These are phyloP conservation scores for Siniperca undulata DNA, from an alignment of 2,797 vertebrate genomes.

Conservation along the genomic window DNA sequence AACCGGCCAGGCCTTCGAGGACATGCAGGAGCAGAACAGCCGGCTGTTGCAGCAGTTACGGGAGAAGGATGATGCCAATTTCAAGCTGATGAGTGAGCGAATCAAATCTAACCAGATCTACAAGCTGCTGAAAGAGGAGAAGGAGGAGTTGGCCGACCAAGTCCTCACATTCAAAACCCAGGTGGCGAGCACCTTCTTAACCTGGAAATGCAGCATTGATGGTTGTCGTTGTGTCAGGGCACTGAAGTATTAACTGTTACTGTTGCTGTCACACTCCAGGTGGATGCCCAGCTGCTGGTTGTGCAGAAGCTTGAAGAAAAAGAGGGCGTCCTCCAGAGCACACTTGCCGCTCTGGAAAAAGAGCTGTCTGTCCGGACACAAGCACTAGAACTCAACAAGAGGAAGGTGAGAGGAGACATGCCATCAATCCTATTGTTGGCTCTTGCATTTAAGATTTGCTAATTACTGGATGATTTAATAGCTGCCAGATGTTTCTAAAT, in stretches of 20 bases:
- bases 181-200: slow-evolving; percentile 73
- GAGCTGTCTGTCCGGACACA: slow-evolving; percentile 91
- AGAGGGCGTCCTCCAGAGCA: slow-evolving; percentile 92
- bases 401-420: slow-evolving; percentile 86
- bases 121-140: slow-evolving; percentile 94
- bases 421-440: slow-evolving; percentile 7
- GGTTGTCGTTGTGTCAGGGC: background rate
- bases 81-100: slow-evolving; percentile 95
- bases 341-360: slow-evolving; percentile 90
- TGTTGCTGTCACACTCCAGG: slow-evolving; percentile 77
- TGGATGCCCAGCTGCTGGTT: slow-evolving; percentile 93
- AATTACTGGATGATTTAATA: slow-evolving; percentile 19
- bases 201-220: background rate
- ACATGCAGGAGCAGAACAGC: slow-evolving; percentile 98
- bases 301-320: slow-evolving; percentile 96
- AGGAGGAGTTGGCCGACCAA: slow-evolving; percentile 94
- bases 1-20: slow-evolving; percentile 94
- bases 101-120: slow-evolving; percentile 98
- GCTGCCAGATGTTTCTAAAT: slow-evolving; percentile 41
- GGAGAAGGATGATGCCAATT: slow-evolving; percentile 96
- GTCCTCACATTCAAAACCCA: slow-evolving; percentile 94
- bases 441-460: background rate
- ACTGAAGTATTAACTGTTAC: background rate
- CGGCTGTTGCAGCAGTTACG: slow-evolving; percentile 92
- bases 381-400: slow-evolving; percentile 93